Percentiles rank a stretch among this genome's conserved stretches.
These are phyloP conservation scores for Strix occidentalis DNA, from an alignment of 2,797 vertebrate genomes.

Conservation along the genomic window DNA sequence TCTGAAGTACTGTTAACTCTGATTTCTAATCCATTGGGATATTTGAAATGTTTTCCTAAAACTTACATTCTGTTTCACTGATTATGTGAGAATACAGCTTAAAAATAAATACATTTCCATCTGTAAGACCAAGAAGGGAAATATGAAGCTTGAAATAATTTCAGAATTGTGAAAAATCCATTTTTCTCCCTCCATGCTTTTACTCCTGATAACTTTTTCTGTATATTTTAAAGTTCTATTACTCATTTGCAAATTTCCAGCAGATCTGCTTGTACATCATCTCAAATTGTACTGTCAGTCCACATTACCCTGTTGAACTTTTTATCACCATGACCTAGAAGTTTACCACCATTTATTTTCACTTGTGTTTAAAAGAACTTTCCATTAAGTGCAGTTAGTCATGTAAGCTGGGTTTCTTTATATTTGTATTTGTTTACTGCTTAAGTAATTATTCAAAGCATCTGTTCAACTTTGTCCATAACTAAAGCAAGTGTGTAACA, in stretches of 20 bases:
- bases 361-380: neutral
- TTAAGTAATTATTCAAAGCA: neutral
- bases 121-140: neutral
- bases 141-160: neutral
- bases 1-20: neutral
- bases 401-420: neutral
- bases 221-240: neutral
- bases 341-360: neutral
- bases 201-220: neutral
- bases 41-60: neutral
- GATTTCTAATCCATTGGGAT: neutral
- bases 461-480: neutral
- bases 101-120: neutral
- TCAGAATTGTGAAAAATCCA: neutral
- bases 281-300: neutral
- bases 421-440: neutral
- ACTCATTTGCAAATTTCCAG: neutral
- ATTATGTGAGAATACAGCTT: neutral
- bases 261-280: neutral
- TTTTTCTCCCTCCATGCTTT: neutral
- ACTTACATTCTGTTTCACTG: neutral
- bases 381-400: neutral
- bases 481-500: neutral
- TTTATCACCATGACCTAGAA: neutral
- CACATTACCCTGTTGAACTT: neutral